phyloP scores from a whole-genome alignment of 2,113 vertebrate genomes.

The Myrmecophaga tridactyla region DNA sequence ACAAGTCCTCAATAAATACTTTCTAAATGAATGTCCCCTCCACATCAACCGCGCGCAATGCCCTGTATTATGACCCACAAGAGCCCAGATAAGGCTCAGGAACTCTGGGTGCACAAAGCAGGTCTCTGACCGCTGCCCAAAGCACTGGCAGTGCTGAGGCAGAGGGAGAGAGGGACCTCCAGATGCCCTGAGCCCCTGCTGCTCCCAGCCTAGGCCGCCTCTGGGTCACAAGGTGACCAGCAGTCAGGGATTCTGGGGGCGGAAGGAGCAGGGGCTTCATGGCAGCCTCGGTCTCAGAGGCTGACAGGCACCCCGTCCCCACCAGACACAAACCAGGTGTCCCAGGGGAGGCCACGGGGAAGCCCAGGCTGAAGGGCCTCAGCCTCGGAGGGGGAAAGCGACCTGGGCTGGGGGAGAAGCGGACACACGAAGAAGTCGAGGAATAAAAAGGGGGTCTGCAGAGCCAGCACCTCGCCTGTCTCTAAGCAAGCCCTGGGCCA shows the following conservation, averaged over 20 bases:
- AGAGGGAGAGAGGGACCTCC: neutral
- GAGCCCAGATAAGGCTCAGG: neutral
- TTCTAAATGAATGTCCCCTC: neutral
- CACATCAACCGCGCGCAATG: neutral
- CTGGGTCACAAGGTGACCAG: neutral
- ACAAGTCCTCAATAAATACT: neutral
- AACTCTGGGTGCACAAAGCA: neutral
- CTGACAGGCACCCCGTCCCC: neutral
- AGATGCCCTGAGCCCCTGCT: neutral
- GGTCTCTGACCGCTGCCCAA: neutral
- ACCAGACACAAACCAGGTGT: conserved; percentile 41
- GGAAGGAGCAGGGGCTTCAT: neutral
- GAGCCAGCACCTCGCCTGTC: neutral
- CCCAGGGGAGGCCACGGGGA: neutral
- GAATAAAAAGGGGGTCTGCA: conserved; percentile 61
- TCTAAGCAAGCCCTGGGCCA: neutral
- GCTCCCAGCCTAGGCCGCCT: neutral
- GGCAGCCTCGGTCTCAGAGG: neutral
- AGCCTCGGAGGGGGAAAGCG: neutral
- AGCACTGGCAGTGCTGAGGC: neutral
- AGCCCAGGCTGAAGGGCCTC: neutral
- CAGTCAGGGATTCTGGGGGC: neutral
- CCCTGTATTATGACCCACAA: neutral
- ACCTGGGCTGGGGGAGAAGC: neutral
- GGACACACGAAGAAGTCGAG: conserved; percentile 6